Evolutionary conservation across 2,888 invertebrate species (phyloP).

Genomic region (Lacanobia wlatinum): DNA sequence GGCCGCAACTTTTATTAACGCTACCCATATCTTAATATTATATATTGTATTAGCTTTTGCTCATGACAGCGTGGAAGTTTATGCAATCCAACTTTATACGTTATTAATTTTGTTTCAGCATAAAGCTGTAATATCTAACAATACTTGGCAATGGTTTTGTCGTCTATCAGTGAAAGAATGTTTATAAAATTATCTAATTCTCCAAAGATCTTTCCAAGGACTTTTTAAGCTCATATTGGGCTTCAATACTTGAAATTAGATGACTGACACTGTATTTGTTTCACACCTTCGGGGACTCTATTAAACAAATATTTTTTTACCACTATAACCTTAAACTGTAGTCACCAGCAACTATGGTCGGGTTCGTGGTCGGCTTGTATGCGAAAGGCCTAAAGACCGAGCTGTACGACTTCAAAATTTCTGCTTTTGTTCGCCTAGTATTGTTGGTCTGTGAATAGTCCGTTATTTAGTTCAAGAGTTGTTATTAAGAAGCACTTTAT

Average conservation of each 20-base stretch:
- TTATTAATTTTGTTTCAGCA: no score
- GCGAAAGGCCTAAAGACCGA: not conserved
- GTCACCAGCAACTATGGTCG: not conserved
- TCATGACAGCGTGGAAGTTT: not conserved
- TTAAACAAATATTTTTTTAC: not conserved
- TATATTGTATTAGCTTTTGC: not conserved
- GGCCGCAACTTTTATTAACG: not conserved
- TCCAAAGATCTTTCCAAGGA: not conserved
- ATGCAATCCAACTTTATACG: no score
- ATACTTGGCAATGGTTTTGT: no score
- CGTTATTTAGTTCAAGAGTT: constrained; percentile 42
- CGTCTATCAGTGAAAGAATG: no score
- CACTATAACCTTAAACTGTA: not conserved
- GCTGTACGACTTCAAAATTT: constrained; percentile 30
- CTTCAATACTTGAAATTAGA: no score
- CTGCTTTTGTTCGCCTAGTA: constrained; percentile 40
- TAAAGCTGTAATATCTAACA: no score
- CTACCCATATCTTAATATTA: not conserved
- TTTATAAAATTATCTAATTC: not conserved
- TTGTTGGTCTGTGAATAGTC: constrained; percentile 41
- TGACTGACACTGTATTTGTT: not conserved
- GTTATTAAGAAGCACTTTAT: constrained; percentile 41
- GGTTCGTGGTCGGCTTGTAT: not conserved
- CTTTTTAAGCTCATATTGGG: not conserved
- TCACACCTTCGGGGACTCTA: not conserved